phyloP scores from a whole-genome alignment of 64 coral and sea anemone genomes.

The Actinia equina region DNA sequence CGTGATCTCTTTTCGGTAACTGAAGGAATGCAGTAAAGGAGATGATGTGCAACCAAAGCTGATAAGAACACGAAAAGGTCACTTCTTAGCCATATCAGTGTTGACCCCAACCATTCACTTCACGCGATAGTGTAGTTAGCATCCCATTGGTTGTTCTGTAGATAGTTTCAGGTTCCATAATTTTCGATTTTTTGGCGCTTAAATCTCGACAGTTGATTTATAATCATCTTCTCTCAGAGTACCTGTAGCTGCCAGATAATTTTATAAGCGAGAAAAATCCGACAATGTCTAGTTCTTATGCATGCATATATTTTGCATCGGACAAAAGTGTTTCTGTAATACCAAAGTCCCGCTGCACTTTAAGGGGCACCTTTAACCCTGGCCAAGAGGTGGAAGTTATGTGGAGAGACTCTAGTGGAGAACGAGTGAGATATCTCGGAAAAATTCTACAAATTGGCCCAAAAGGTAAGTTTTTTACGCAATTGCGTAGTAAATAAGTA shows the following conservation, averaged over 20 bases:
- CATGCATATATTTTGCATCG: background rate
- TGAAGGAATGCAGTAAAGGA: too few species aligned
- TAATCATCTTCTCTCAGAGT: background rate
- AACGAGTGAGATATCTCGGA: background rate
- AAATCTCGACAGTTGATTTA: background rate
- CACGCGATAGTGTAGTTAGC: background rate
- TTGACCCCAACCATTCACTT: background rate
- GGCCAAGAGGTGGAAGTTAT: background rate
- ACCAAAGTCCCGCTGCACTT: background rate
- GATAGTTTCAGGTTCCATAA: background rate
- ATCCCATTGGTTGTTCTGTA: background rate
- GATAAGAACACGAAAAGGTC: constrained; percentile 4
- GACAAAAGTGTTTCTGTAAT: background rate
- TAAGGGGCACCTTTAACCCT: background rate
- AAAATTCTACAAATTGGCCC: background rate
- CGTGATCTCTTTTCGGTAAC: too few species aligned
- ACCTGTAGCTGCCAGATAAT: background rate
- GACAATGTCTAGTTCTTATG: background rate
- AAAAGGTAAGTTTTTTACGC: background rate
- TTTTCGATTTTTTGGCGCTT: background rate
- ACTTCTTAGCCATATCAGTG: constrained; percentile 6
- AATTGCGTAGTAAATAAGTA: background rate
- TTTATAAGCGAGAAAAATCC: background rate
- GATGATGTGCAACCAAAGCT: background rate
- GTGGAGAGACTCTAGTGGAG: background rate